Evolutionary conservation across 2,797 vertebrate species (phyloP).

Genomic region (Dermochelys coriacea): DNA sequence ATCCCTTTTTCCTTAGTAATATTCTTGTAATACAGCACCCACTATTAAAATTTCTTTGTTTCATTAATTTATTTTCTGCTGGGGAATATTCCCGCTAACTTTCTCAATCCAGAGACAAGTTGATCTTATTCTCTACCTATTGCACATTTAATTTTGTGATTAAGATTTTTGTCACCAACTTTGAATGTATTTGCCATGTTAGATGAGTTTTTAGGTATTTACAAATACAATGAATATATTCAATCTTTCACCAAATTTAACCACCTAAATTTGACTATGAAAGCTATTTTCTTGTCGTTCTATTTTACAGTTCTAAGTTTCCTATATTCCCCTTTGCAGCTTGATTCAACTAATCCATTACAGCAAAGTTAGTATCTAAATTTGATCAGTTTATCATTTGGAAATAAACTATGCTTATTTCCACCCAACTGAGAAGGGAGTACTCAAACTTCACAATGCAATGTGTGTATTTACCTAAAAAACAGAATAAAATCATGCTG

Average conservation of each 20-base stretch:
- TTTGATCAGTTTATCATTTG: neutral
- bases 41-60: no score
- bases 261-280: neutral
- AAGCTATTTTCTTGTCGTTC: neutral
- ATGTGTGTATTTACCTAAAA: neutral
- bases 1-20: no score
- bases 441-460: neutral
- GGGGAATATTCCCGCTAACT: no score
- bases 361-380: neutral
- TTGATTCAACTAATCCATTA: neutral
- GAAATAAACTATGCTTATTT: constrained; percentile 42
- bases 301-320: neutral
- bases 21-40: no score
- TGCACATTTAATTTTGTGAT: neutral
- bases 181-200: neutral
- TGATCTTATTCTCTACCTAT: no score
- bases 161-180: neutral
- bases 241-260: neutral
- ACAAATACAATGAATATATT: neutral
- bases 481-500: neutral
- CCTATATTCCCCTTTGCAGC: neutral
- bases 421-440: neutral
- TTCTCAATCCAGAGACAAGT: no score
- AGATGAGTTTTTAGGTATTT: neutral
- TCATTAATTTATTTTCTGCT: no score